Conservation (phyloP, 2,888 invertebrate species). For the Exephanes ischioxanthus region DNA sequence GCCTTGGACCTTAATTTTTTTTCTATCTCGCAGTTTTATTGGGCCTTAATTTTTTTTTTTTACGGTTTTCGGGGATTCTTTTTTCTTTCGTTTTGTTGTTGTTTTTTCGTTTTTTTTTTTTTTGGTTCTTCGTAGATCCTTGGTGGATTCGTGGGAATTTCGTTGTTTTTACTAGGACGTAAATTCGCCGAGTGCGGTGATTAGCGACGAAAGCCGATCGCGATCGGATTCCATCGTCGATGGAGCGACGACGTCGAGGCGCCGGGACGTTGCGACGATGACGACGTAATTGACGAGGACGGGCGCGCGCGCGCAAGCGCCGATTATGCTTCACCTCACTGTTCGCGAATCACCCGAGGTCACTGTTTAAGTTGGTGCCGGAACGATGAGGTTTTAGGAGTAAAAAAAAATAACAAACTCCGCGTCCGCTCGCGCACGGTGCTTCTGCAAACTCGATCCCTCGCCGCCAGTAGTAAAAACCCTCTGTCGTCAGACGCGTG, state of each 20-base stretch:
- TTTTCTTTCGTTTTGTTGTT: too few species aligned
- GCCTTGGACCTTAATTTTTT: not conserved
- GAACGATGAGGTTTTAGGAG: too few species aligned
- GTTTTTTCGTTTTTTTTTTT: not conserved
- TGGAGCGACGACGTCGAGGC: slow-evolving; percentile 53
- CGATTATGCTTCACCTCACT: slow-evolving; percentile 35
- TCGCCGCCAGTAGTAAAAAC: not conserved
- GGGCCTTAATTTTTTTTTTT: not conserved
- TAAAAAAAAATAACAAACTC: too few species aligned
- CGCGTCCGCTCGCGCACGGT: too few species aligned
- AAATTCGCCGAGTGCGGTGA: not conserved
- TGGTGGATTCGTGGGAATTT: not conserved
- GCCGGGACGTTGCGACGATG: slow-evolving; percentile 35
- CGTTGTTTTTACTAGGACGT: not conserved
- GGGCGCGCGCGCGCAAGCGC: slow-evolving; percentile 74
- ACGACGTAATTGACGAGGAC: not conserved
- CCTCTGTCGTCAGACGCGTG: not conserved
- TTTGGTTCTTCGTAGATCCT: not conserved
- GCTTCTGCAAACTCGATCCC: not conserved
- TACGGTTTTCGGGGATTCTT: too few species aligned
- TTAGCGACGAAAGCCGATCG: slow-evolving; percentile 16
- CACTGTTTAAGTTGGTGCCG: slow-evolving; percentile 1
- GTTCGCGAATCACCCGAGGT: slow-evolving; percentile 13
- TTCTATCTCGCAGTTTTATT: not conserved
- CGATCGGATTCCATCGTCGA: slow-evolving; percentile 70